Evolutionary conservation across 2,888 invertebrate genomes (phyloP).

Genomic region (Epistrophe grossulariae): DNA sequence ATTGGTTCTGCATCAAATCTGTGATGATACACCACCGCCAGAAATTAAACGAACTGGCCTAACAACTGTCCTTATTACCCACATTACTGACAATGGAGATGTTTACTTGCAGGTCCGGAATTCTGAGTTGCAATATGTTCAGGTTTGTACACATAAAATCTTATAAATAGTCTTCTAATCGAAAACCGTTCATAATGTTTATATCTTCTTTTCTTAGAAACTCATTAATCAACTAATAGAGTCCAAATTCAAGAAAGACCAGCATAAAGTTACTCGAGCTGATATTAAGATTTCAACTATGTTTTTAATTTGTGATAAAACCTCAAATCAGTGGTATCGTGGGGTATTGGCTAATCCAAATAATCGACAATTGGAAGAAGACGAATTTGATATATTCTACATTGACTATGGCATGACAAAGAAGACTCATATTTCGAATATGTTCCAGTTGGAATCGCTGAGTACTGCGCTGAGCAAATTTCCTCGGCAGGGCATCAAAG

Average conservation of each 20-base stretch:
- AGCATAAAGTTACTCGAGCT: slow-evolving; percentile 79
- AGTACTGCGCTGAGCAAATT: slow-evolving; percentile 86
- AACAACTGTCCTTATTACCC: slow-evolving; percentile 81
- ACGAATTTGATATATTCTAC: slow-evolving; percentile 84
- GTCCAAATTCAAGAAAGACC: slow-evolving; percentile 80
- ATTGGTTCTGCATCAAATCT: slow-evolving; percentile 85
- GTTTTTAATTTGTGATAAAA: slow-evolving; percentile 84
- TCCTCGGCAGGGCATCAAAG: slow-evolving; percentile 86
- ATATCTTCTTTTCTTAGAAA: slow-evolving; percentile 72
- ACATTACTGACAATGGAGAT: slow-evolving; percentile 82
- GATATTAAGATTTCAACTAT: slow-evolving; percentile 82
- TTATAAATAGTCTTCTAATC: not conserved
- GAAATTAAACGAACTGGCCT: slow-evolving; percentile 80
- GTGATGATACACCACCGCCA: slow-evolving; percentile 81
- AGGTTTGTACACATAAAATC: slow-evolving; percentile 75
- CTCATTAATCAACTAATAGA: slow-evolving; percentile 79
- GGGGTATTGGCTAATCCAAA: slow-evolving; percentile 81
- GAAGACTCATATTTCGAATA: slow-evolving; percentile 82
- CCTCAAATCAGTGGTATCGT: slow-evolving; percentile 83
- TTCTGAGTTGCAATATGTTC: slow-evolving; percentile 81
- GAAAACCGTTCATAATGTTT: not conserved
- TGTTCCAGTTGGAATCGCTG: slow-evolving; percentile 84
- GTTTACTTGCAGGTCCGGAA: slow-evolving; percentile 81
- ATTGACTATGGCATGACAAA: slow-evolving; percentile 85
- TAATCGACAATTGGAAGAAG: slow-evolving; percentile 77